Conservation (phyloP, 2,797 vertebrate species). For the Microchirus variegatus region DNA sequence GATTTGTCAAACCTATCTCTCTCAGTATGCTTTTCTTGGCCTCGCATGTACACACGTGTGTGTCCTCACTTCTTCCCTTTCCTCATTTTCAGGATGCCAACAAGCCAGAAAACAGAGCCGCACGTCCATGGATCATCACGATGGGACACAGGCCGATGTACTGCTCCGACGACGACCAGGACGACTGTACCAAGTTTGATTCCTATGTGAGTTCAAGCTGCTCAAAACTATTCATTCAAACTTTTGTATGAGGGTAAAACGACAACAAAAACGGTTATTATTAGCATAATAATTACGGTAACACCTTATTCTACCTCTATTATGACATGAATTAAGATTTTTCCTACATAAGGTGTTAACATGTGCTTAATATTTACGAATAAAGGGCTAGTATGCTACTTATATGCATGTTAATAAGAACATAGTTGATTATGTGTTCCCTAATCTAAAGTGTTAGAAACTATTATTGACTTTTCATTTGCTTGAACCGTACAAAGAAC, state of each 20-base stretch:
- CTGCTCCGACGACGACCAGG: constrained; percentile 88
- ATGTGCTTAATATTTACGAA: too few relatives aligned
- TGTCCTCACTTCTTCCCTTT: not conserved
- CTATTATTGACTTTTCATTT: not conserved
- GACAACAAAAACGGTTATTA: too few relatives aligned
- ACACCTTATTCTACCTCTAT: too few relatives aligned
- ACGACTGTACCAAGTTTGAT: constrained; percentile 87
- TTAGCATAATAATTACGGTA: too few relatives aligned
- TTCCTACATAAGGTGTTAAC: too few relatives aligned
- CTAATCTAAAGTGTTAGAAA: too few relatives aligned
- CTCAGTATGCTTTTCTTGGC: not conserved
- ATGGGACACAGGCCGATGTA: constrained; percentile 95
- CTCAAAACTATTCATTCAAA: too few relatives aligned
- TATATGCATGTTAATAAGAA: too few relatives aligned
- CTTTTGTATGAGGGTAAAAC: too few relatives aligned
- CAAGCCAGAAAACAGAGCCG: constrained; percentile 77
- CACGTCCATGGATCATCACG: constrained; percentile 90
- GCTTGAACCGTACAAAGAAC: constrained; percentile 9
- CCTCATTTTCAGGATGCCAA: constrained; percentile 83
- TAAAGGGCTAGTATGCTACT: too few relatives aligned
- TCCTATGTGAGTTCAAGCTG: constrained; percentile 78
- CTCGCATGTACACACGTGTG: not conserved
- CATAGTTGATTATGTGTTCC: too few relatives aligned
- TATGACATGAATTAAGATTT: too few relatives aligned
- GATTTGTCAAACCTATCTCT: not conserved